Percentiles rank a stretch among this genome's conserved stretches.
These are phyloP conservation scores for Alosa alosa DNA, from an alignment of 2,113 vertebrate genomes.

Conservation along the genomic window DNA sequence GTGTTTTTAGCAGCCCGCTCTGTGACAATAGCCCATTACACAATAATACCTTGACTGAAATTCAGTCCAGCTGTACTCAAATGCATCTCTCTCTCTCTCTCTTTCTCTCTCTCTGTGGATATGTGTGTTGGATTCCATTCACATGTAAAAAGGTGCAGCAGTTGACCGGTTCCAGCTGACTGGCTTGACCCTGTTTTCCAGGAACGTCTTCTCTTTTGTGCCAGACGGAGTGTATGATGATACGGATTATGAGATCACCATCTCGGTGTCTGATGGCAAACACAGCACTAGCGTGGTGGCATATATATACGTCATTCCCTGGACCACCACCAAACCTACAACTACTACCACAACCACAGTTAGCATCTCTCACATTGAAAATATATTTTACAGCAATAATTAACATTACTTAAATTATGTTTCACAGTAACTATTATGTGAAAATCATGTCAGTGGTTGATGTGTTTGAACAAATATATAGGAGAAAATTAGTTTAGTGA, in stretches of 20 bases:
- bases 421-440: not conserved
- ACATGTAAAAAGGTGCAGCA: not conserved
- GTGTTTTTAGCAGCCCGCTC: not conserved
- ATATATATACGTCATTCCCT: constrained; percentile 34
- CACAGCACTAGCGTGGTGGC: constrained; percentile 29
- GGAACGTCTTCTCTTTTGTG: constrained; percentile 41
- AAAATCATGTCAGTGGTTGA: not conserved
- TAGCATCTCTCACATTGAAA: not conserved
- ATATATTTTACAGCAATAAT: too few species aligned
- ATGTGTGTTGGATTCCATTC: not conserved
- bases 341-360: constrained; percentile 39
- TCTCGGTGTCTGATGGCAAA: constrained; percentile 44
- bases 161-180: constrained; percentile 27
- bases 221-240: constrained; percentile 36
- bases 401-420: not conserved
- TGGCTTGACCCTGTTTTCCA: constrained; percentile 29
- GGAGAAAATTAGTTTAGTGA: not conserved
- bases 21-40: not conserved
- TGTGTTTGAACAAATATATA: not conserved
- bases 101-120: not conserved
- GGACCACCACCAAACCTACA: constrained; percentile 41
- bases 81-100: too few species aligned
- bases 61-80: not conserved
- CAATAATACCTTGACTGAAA: not conserved
- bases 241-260: constrained; percentile 39